These are phyloP conservation scores for Parascotia fuliginaria DNA, from an alignment of 2,888 invertebrate species.

Conservation along the genomic window DNA sequence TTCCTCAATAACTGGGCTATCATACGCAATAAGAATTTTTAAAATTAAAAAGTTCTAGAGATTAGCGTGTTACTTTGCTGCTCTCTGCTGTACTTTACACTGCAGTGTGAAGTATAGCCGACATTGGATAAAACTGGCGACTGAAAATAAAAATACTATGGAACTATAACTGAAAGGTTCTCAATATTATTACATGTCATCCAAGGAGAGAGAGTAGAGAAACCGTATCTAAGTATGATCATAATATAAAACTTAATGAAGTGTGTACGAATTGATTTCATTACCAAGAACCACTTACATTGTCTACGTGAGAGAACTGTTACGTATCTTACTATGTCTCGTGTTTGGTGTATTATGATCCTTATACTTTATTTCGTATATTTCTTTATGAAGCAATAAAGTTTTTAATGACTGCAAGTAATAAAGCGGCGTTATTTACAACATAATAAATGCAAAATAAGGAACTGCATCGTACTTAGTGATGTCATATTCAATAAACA, in stretches of 20 bases:
- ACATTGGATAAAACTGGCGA: too few relatives aligned
- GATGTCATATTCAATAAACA: too few relatives aligned
- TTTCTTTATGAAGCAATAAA: slow-evolving; percentile 20
- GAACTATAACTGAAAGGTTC: too few relatives aligned
- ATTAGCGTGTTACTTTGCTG: too few relatives aligned
- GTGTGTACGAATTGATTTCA: background rate
- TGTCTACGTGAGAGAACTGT: background rate
- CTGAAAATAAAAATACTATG: too few relatives aligned
- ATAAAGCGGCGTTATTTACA: slow-evolving; percentile 17
- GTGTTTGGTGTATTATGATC: slow-evolving; percentile 13
- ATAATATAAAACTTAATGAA: background rate
- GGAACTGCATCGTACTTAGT: background rate
- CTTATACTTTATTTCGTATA: slow-evolving; percentile 10
- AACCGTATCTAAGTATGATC: background rate
- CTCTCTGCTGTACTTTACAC: too few relatives aligned
- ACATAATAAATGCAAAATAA: slow-evolving; percentile 4
- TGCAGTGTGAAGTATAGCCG: too few relatives aligned
- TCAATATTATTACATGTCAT: background rate
- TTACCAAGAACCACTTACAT: background rate
- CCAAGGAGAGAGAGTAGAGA: background rate
- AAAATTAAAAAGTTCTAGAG: too few relatives aligned
- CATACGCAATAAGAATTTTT: too few relatives aligned
- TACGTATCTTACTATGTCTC: background rate
- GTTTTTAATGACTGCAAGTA: slow-evolving; percentile 21
- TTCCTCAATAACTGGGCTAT: too few relatives aligned